Conservation (phyloP, 2,888 invertebrate species). For the Drosophila austrosaltans region DNA sequence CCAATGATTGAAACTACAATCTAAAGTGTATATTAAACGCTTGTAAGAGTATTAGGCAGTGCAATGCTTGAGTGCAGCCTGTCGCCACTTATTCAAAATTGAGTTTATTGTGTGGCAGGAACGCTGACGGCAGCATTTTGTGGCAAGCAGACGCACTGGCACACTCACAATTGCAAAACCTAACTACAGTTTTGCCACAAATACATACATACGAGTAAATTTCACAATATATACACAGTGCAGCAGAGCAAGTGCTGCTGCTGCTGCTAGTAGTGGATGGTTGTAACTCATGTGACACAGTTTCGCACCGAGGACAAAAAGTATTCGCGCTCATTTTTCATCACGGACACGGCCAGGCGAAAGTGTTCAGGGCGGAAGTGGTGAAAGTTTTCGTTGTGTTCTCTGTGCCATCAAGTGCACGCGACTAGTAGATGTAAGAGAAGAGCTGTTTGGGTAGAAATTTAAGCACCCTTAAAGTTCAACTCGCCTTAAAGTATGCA, state of each 20-base stretch:
- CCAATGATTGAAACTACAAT: not conserved
- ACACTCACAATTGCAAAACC: constrained; percentile 30
- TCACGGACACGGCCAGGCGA: constrained; percentile 37
- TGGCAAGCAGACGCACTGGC: constrained; percentile 49
- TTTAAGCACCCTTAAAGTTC: constrained; percentile 44
- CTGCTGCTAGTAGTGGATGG: constrained; percentile 23
- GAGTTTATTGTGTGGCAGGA: constrained; percentile 66
- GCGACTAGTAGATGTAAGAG: constrained; percentile 27
- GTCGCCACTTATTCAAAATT: constrained; percentile 44
- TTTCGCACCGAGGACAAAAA: constrained; percentile 47
- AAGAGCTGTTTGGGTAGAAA: constrained; percentile 20
- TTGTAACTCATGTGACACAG: constrained; percentile 58
- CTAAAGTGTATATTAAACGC: not conserved
- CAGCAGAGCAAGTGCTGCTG: constrained; percentile 17
- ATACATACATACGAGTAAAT: constrained; percentile 6
- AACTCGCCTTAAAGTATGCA: constrained; percentile 36
- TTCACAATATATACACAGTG: not conserved
- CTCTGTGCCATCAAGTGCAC: constrained; percentile 21
- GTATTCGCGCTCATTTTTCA: constrained; percentile 61
- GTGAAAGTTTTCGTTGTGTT: constrained; percentile 47
- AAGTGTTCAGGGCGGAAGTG: constrained; percentile 46
- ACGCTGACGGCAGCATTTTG: constrained; percentile 60
- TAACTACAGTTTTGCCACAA: constrained; percentile 35
- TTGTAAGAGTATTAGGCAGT: constrained; percentile 11
- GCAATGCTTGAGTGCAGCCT: not conserved